Evolutionary conservation across 64 coral and sea anemone genomes (phyloP), one percentile per base, ranked within the genome.

Genomic region (Dendronephthya gigantea): DNA sequence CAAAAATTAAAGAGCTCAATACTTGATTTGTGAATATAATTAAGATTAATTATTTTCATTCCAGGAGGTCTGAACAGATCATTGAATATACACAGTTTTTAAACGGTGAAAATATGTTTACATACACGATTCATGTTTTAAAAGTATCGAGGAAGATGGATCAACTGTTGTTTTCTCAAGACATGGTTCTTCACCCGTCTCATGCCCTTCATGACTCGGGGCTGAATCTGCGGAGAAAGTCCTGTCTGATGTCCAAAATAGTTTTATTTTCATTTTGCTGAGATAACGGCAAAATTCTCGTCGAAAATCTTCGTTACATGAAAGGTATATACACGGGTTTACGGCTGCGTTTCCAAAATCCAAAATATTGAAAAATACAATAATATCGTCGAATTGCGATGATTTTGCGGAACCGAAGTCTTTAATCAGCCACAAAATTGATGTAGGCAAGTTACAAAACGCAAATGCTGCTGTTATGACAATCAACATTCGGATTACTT

Each of bases 221-320:
- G 55, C 55, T 62, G 55, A 62, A 62, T 62, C 55, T 62, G 55
- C 55, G 7, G 55, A 62, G 19, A 62, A 62, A 23, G 55, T 62
- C 25, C 55, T 62, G 17, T 62, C 55, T n/a, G 19, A n/a, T 62
- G 55, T 23, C 55, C 55, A 62, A 27, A n/a, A 62, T 27, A 62
- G 19, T 79, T 79, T 79, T 27, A 62, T 23, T 79, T 79, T 79
- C 30, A 79, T 34, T 79, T 79, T 79, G 19, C 72, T 79, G 30
- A 79, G 36, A 79, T 79, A 79, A 34, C 72, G 72, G 36, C 72
- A 39, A 39, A 79, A 79, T 79, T 79, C 72, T 12, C 32, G 36
- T 35, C 36, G 30, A 39, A 79, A 79, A 39, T 79, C 72, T 34
- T 79, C 72, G 29, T 79, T 79, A 29, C 72, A 79, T 9, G 72